Conservation (phyloP, 2,888 invertebrate genomes). For the Coleophora deauratella region DNA sequence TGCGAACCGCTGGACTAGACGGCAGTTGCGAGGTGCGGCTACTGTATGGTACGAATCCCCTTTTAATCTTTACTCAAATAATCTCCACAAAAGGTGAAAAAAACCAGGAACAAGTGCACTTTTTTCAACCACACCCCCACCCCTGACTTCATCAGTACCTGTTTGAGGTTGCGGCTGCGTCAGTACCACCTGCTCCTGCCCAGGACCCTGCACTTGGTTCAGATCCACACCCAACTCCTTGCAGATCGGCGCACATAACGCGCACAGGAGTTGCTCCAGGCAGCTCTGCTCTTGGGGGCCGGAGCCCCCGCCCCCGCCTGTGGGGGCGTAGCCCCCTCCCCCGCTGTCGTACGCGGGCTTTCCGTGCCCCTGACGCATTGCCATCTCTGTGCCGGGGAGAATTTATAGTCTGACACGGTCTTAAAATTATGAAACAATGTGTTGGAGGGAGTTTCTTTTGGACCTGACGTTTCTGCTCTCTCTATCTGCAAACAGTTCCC, state of each 20-base stretch:
- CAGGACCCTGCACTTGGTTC: conserved; percentile 39
- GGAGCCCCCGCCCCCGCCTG: conserved; percentile 11
- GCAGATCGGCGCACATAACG: conserved; percentile 64
- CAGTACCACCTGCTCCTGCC: conserved; percentile 47
- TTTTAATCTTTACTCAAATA: too few species aligned
- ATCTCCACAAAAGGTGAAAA: too few species aligned
- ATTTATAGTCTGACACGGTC: too few species aligned
- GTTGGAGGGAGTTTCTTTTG: too few species aligned
- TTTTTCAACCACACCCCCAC: background rate
- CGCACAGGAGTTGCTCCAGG: conserved; percentile 61
- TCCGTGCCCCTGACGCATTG: conserved; percentile 40
- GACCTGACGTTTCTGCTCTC: too few species aligned
- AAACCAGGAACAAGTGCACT: too few species aligned
- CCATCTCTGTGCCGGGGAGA: conserved; percentile 40
- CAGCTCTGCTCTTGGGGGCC: conserved; percentile 42
- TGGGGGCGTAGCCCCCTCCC: conserved; percentile 17
- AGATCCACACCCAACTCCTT: conserved; percentile 64
- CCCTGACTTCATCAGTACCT: conserved; percentile 22
- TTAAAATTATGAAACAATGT: too few species aligned
- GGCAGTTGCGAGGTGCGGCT: too few species aligned
- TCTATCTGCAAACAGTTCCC: too few species aligned
- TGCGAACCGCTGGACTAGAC: too few species aligned
- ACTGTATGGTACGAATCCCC: too few species aligned
- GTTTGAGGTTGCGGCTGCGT: conserved; percentile 47
- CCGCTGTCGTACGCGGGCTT: conserved; percentile 45